phyloP scores from a whole-genome alignment of 2,797 vertebrate genomes.

The Galagoides demidoff region DNA sequence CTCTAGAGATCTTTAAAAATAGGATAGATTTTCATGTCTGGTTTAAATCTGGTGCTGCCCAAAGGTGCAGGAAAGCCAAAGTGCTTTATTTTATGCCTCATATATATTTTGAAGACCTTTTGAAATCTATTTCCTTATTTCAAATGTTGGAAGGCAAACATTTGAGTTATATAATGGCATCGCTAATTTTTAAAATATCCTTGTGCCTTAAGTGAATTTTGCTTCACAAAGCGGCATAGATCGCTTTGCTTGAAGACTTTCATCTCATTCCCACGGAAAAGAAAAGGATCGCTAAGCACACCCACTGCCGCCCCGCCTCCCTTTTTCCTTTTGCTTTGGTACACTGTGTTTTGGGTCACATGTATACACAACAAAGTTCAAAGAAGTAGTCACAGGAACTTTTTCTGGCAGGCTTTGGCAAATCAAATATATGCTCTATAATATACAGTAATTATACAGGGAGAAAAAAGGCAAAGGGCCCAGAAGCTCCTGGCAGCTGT shows the following conservation, averaged over 20 bases:
- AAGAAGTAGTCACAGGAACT: conserved; percentile 80
- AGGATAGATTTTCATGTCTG: conserved; percentile 64
- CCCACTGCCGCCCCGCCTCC: not conserved
- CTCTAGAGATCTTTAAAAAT: conserved; percentile 63
- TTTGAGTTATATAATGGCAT: conserved; percentile 3
- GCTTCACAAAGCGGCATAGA: not conserved
- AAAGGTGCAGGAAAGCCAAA: conserved; percentile 55
- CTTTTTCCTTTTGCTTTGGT: conserved; percentile 66
- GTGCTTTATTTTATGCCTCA: conserved; percentile 53
- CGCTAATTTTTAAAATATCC: conserved; percentile 39
- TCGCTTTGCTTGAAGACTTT: not conserved
- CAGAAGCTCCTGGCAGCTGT: conserved; percentile 88
- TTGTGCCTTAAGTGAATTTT: conserved; percentile 25
- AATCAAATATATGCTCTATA: conserved; percentile 73
- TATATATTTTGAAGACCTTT: conserved; percentile 58
- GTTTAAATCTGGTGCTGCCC: conserved; percentile 64
- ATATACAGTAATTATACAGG: conserved; percentile 72
- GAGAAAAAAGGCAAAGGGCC: conserved; percentile 86
- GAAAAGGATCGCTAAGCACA: not conserved
- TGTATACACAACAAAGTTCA: conserved; percentile 78
- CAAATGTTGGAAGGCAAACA: conserved; percentile 41
- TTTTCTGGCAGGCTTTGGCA: conserved; percentile 69
- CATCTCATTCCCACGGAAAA: not conserved
- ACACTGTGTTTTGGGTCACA: conserved; percentile 65
- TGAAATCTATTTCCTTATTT: conserved; percentile 42